Conservation (phyloP, 2,888 invertebrate genomes). For the Cenopis cana region DNA sequence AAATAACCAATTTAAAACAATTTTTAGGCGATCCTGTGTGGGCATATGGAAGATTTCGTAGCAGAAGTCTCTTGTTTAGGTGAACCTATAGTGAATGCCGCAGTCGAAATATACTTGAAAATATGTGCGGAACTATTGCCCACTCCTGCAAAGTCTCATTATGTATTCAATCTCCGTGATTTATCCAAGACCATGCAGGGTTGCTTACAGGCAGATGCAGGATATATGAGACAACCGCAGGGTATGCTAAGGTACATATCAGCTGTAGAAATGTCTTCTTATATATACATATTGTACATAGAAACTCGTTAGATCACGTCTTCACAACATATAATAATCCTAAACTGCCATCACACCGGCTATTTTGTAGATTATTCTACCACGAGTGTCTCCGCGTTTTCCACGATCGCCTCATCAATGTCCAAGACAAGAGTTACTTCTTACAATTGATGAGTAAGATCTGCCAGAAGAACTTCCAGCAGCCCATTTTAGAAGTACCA, state of each 20-base stretch:
- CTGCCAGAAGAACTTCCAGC: conserved; percentile 87
- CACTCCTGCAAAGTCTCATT: conserved; percentile 96
- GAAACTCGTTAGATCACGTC: neutral
- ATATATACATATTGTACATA: neutral
- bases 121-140: conserved; percentile 93
- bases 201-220: conserved; percentile 92
- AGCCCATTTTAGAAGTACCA: conserved; percentile 85
- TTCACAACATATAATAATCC: neutral
- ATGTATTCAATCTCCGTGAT: conserved; percentile 96
- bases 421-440: conserved; percentile 92
- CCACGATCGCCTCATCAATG: conserved; percentile 94
- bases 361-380: conserved; percentile 89
- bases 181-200: conserved; percentile 96
- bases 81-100: conserved; percentile 91
- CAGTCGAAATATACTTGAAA: conserved; percentile 92
- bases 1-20: too few species aligned
- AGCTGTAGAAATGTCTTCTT: neutral
- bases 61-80: conserved; percentile 87
- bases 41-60: conserved; percentile 92
- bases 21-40: conserved; percentile 87
- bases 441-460: conserved; percentile 88
- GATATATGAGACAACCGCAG: conserved; percentile 87
- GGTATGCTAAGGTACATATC: conserved; percentile 86
- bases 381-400: conserved; percentile 97
- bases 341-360: too few species aligned